Evolutionary conservation across 2,113 vertebrate species (phyloP).

Genomic region (Misgurnus anguillicaudatus): DNA sequence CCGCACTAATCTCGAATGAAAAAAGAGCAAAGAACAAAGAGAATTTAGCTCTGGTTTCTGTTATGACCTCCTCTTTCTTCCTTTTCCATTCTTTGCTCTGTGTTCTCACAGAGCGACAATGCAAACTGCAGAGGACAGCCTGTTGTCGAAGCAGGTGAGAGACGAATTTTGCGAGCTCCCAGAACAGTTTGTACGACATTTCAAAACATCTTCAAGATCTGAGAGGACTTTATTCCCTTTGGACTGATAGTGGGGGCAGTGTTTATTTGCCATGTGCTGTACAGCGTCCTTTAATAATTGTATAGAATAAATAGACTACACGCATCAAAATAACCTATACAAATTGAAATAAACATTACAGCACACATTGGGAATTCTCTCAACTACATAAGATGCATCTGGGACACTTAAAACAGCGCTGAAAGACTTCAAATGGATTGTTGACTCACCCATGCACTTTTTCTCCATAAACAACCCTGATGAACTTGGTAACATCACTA

Average conservation of each 20-base stretch:
- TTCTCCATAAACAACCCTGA: not conserved
- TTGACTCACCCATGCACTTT: too few relatives aligned
- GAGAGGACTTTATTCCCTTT: slow-evolving; percentile 29
- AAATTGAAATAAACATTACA: too few relatives aligned
- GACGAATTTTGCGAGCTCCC: slow-evolving; percentile 40
- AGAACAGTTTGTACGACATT: slow-evolving; percentile 49
- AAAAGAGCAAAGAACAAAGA: slow-evolving; percentile 46
- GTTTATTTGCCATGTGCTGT: slow-evolving; percentile 2
- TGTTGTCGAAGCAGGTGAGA: slow-evolving; percentile 36
- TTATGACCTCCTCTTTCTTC: slow-evolving; percentile 55
- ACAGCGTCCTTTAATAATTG: too few relatives aligned
- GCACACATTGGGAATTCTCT: too few relatives aligned
- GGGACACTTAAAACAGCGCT: too few relatives aligned
- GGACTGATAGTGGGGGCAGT: slow-evolving; percentile 41
- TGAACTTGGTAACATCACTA: not conserved
- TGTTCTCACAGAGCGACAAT: slow-evolving; percentile 49
- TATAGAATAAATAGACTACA: too few relatives aligned
- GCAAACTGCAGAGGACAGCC: slow-evolving; percentile 50
- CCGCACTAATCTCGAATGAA: slow-evolving; percentile 30
- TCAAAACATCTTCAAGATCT: slow-evolving; percentile 57
- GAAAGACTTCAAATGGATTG: too few relatives aligned
- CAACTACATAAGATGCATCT: too few relatives aligned
- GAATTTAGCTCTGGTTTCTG: slow-evolving; percentile 55
- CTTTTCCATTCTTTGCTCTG: slow-evolving; percentile 49
- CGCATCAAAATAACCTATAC: too few relatives aligned